Conservation (phyloP, 1,140 invertebrate species). For the Colletes latitarsis region DNA sequence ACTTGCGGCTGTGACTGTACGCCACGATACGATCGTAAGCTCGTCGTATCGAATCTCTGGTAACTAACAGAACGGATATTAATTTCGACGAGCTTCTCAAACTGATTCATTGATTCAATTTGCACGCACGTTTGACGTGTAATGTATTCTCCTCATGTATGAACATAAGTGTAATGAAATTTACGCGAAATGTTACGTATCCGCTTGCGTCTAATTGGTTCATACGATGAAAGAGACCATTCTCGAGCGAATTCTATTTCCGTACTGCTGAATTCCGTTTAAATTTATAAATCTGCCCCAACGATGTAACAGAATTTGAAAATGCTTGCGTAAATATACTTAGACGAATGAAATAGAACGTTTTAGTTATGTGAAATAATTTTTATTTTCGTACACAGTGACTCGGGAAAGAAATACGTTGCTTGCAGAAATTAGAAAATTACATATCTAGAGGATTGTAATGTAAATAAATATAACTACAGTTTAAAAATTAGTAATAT, state of each 20-base stretch:
- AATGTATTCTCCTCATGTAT: slow-evolving; percentile 5
- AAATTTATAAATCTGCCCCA: too few species aligned
- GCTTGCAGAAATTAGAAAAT: too few species aligned
- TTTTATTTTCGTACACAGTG: too few species aligned
- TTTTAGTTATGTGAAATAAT: too few species aligned
- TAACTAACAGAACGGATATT: slow-evolving; percentile 74
- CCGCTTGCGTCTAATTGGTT: slow-evolving; percentile 8
- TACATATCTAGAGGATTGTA: too few species aligned
- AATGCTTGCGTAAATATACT: too few species aligned
- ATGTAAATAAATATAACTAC: too few species aligned
- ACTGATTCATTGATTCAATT: slow-evolving; percentile 71
- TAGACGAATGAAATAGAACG: too few species aligned
- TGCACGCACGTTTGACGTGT: slow-evolving; percentile 57
- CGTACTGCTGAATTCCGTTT: not conserved
- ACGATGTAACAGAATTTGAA: not conserved
- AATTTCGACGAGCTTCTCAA: slow-evolving; percentile 68
- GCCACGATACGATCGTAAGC: slow-evolving; percentile 59
- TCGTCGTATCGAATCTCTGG: slow-evolving; percentile 61
- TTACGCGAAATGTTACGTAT: slow-evolving; percentile 11
- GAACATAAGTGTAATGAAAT: slow-evolving; percentile 25
- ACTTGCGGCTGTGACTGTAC: slow-evolving; percentile 52
- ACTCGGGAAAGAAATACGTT: too few species aligned
- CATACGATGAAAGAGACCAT: not conserved
- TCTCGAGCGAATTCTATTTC: too few species aligned
- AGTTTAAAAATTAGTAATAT: too few species aligned